phyloP scores from a whole-genome alignment of 1,140 invertebrate genomes.

The Solenopsis invicta region DNA sequence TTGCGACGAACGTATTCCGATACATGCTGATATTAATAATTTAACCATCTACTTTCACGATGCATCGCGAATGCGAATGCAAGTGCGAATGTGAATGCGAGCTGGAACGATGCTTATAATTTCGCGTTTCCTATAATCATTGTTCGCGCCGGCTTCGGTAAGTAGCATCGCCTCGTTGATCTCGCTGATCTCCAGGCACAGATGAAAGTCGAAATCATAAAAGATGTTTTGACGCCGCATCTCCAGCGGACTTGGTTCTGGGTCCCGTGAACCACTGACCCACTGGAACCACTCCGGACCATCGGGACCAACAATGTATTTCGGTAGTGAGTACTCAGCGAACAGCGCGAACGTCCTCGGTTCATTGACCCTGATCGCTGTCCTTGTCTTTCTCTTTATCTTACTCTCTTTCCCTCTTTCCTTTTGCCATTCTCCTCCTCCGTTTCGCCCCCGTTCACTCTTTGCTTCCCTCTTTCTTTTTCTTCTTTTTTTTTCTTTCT shows the following conservation, averaged over 20 bases:
- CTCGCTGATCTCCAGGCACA: background rate
- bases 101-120: slow-evolving; percentile 28
- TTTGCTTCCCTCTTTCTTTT: slow-evolving; percentile 49
- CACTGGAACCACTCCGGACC: slow-evolving; percentile 80
- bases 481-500: slow-evolving; percentile 41
- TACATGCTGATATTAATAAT: slow-evolving; percentile 22
- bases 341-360: slow-evolving; percentile 79
- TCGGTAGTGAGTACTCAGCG: slow-evolving; percentile 82
- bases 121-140: slow-evolving; percentile 48
- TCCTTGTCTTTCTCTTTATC: slow-evolving; percentile 38
- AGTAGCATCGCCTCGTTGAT: slow-evolving; percentile 21
- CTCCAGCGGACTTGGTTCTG: slow-evolving; percentile 47
- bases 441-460: slow-evolving; percentile 38
- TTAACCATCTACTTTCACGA: background rate
- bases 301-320: slow-evolving; percentile 78
- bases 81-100: background rate
- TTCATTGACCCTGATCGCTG: slow-evolving; percentile 76
- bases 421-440: slow-evolving; percentile 11
- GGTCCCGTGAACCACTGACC: slow-evolving; percentile 83
- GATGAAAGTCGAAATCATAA: slow-evolving; percentile 61
- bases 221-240: slow-evolving; percentile 62
- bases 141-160: slow-evolving; percentile 38
- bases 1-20: background rate
- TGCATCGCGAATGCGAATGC: background rate
- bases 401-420: slow-evolving; percentile 32